Base-by-base conservation (phyloP, 2,888 invertebrate species). In the Monopis laevigella region DNA sequence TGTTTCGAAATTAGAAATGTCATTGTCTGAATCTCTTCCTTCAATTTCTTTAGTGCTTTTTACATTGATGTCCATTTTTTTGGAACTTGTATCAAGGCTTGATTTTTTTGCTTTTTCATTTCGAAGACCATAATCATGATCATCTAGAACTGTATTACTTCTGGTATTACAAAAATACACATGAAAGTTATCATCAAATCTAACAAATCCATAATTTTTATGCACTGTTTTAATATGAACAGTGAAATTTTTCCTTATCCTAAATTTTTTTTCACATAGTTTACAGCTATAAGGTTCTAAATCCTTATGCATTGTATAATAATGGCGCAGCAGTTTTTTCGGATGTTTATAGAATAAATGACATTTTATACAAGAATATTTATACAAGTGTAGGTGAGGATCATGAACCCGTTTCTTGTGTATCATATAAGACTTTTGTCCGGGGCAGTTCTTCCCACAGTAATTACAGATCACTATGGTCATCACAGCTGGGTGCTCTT, bases 211-310 rank as follows among this genome's bases (percentile, higher is more conserved):
- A 2, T 55, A 43, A 28, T 71, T 65, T 1, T 64, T 53, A 14
- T 78, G 78, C 0, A 48, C 46, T 4, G 73, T n/a, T 49, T 75
- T 75, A 0, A 78, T 78, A 17, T 78, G 78, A 0, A 77, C 46
- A 0, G 73, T 68, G 28, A 78, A 75, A 2, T 49, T 50, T 35
- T 71, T 77, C 0, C 78, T 55, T 1, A 68, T 30, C 32, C 54
- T 48, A 40, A 70, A 78, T 2, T 44, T 61, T 42, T 50, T 58
- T 34, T 68, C 36, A 14, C 78, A 78, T n/a, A 74, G 70, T 35
- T 55, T 65, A 43, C 78, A 78, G 0, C 54, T 65, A 35, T 65
- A 78, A 0, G 78, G 78, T 2, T 63, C 47, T 0, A 80, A 44
- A 0, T 66, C 59, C 27, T 57, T 68, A 24, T 80, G 78, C 1